Evolutionary conservation across 2,888 invertebrate species (phyloP).

Genomic region (Tineola bisselliella): DNA sequence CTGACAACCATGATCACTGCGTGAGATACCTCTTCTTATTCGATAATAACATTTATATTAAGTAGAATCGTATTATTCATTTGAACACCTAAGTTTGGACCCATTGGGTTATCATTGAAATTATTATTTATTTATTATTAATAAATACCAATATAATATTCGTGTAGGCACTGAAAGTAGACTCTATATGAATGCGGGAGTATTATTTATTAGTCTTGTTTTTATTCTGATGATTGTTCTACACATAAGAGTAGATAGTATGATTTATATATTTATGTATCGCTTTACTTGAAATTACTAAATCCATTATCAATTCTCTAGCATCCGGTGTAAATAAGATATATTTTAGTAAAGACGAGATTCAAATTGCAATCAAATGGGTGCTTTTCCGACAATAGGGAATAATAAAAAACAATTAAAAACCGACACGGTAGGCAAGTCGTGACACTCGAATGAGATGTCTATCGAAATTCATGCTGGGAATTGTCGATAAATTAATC

Average conservation of each 20-base stretch:
- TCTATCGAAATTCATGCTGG: constrained; percentile 30
- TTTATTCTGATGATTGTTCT: no score
- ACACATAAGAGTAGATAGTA: no score
- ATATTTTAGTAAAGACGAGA: neutral
- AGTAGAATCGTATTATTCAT: neutral
- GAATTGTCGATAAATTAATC: constrained; percentile 16
- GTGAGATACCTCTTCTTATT: neutral
- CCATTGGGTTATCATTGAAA: no score
- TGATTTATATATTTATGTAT: no score
- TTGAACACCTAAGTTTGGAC: neutral
- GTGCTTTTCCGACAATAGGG: neutral
- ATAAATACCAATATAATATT: no score
- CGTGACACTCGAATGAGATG: constrained; percentile 43
- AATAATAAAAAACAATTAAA: neutral
- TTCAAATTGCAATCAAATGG: neutral
- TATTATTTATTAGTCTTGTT: no score
- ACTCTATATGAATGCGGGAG: no score
- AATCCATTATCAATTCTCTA: no score
- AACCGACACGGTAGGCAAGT: constrained; percentile 18
- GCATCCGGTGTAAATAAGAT: no score
- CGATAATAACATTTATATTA: neutral
- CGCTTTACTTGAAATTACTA: no score
- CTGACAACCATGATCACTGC: constrained; percentile 23
- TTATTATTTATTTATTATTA: no score
- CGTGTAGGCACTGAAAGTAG: no score